These are phyloP conservation scores for Valencia hispanica DNA, from an alignment of 2,797 vertebrate genomes.

Conservation along the genomic window DNA sequence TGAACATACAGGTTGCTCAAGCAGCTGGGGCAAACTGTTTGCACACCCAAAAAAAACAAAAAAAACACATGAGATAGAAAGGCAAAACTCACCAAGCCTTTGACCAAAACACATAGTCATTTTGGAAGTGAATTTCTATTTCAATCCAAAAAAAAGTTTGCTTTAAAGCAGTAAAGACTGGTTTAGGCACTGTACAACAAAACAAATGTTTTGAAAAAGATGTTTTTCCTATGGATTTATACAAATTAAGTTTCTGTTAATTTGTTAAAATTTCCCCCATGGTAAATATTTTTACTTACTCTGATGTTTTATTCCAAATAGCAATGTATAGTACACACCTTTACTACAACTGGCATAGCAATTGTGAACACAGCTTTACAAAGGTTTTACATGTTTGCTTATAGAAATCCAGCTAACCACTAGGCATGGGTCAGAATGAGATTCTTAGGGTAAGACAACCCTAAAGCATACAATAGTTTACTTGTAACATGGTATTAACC, in stretches of 20 bases:
- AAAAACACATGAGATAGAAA: constrained; percentile 2
- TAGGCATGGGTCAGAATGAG: background rate
- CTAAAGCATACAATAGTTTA: background rate
- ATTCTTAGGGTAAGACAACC: background rate
- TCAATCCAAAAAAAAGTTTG: background rate
- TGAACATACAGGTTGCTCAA: constrained; percentile 35
- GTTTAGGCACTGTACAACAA: background rate
- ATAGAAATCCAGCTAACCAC: background rate
- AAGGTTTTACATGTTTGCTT: background rate
- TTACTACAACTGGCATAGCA: background rate
- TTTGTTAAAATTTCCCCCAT: background rate
- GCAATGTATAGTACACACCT: background rate
- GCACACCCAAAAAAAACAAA: constrained; percentile 23
- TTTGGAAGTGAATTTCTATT: background rate
- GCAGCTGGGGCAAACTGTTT: constrained; percentile 25
- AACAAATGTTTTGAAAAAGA: background rate
- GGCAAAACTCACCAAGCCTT: background rate
- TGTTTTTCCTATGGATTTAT: background rate
- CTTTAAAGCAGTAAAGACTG: background rate
- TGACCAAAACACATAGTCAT: background rate
- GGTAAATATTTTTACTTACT: background rate
- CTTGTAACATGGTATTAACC: background rate
- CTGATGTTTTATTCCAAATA: background rate
- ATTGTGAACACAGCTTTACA: no score
- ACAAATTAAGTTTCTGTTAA: background rate